Evolutionary conservation across 2,888 invertebrate species (phyloP).

Genomic region (Salpingus planirostris): DNA sequence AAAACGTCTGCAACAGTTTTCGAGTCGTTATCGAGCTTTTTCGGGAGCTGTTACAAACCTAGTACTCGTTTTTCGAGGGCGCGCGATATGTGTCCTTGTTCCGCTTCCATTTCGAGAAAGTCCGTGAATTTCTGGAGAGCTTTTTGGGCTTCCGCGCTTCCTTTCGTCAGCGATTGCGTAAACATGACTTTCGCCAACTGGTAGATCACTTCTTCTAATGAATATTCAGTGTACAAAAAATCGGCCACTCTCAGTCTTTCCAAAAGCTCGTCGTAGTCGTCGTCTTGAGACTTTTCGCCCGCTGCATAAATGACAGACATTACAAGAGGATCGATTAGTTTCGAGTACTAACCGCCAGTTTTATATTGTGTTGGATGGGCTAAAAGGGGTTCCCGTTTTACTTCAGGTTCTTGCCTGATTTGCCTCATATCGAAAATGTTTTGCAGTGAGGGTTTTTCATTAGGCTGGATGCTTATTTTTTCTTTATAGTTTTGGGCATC

Average conservation of each 20-base stretch:
- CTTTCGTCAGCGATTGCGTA: conserved; percentile 61
- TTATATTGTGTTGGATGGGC: too few relatives aligned
- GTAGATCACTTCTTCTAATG: conserved; percentile 71
- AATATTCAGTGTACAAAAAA: conserved; percentile 65
- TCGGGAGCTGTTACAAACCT: conserved; percentile 41
- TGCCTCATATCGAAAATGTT: too few relatives aligned
- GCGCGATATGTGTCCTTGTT: conserved; percentile 63
- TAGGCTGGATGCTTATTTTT: too few relatives aligned
- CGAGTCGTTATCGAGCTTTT: neutral
- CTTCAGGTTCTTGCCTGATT: too few relatives aligned
- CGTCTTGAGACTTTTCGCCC: conserved; percentile 19
- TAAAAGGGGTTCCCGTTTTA: too few relatives aligned
- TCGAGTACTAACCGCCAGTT: too few relatives aligned
- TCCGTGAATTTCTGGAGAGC: conserved; percentile 66
- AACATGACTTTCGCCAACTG: conserved; percentile 77
- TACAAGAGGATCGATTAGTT: too few relatives aligned
- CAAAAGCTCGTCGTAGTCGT: conserved; percentile 60
- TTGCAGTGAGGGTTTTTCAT: too few relatives aligned
- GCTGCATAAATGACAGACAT: conserved; percentile 8
- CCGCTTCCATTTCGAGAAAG: conserved; percentile 64
- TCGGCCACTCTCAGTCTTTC: conserved; percentile 62
- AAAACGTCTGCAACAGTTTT: conserved; percentile 58
- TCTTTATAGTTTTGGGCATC: too few relatives aligned
- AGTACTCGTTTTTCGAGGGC: conserved; percentile 69
- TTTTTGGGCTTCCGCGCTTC: conserved; percentile 60